Evolutionary conservation across 2,113 vertebrate genomes (phyloP), one percentile per base, ranked within the genome.

Genomic region (Hydrochoerus hydrochaeris): DNA sequence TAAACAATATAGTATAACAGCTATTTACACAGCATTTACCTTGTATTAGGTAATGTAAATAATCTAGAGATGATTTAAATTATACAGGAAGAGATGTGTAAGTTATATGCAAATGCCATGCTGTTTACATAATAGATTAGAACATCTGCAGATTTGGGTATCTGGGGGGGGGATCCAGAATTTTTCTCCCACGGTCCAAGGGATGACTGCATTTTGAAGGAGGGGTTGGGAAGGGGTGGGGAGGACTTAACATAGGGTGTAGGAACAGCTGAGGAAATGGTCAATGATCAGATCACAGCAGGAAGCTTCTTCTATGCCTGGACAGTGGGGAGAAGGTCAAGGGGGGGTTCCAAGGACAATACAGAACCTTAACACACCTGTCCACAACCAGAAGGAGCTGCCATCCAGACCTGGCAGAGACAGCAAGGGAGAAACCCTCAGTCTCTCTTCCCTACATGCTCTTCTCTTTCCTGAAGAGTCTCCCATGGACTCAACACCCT

Each of bases 351-450:
- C 65, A n/a, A 28, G 0, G 57, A 67, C 62, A 11, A 24, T 16
- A 77, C 0, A 7, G 77, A 38, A 13, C 30, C 35, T 0, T 30
- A 12, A 63, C 7, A 4, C 22, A 38, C 44, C 60, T 22, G 62
- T 1, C 24, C 22, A 20, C 7, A n/a, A 3, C 6, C 17, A 0
- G 13, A 0, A 26, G 63, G 24, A 12, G 26, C 35, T 3, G 8
- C 32, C 0, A 0, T 1, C 28, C 0, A 24, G 38, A 58, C 30
- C 28, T 54, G 46, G 58, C n/a, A n/a, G 12, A 38, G 38, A 58
- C 24, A 5, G 78, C 3, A 26, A 16, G 26, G 3, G 0, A n/a
- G 54, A 63, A 16, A 9, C 1, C 1, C 49, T 5, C 0, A 17
- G 3, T 3, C 60, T 54, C 41, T 38, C 60, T 17, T 69, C 44